Percentiles rank a stretch among this genome's conserved stretches.
Conservation (phyloP, 2,113 vertebrate genomes). For the Felis chaus region DNA sequence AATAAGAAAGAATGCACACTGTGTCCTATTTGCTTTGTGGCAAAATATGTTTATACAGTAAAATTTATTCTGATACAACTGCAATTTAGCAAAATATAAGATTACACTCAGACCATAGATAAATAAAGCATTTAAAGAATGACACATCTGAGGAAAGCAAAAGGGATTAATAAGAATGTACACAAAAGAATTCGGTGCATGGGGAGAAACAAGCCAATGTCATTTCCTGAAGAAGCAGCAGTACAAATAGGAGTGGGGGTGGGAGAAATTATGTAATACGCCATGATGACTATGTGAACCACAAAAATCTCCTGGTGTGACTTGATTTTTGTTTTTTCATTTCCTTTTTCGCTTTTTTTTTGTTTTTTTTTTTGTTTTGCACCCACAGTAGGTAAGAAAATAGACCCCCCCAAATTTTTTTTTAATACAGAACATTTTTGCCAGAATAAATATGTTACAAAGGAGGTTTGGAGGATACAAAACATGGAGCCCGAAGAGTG, state of each 20-base stretch:
- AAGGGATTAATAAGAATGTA: neutral
- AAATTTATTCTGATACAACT: neutral
- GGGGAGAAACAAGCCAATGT: neutral
- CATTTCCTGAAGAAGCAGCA: neutral
- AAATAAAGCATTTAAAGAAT: slow-evolving; percentile 51
- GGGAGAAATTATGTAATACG: neutral
- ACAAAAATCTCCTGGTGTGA: neutral
- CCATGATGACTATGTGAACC: neutral
- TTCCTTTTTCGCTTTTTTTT: neutral
- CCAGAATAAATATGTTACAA: slow-evolving; percentile 46
- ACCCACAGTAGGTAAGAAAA: neutral
- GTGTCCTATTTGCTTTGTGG: slow-evolving; percentile 11
- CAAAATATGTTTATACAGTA: neutral
- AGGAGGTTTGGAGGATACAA: slow-evolving; percentile 36
- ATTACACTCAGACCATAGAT: slow-evolving; percentile 3
- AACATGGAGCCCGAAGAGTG: slow-evolving; percentile 42
- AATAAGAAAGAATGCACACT: neutral
- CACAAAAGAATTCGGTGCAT: neutral
- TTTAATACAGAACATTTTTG: neutral
- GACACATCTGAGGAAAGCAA: neutral
- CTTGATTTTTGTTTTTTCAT: neutral
- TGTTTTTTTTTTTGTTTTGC: neutral
- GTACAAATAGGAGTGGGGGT: neutral
- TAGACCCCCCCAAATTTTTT: too few species aligned
- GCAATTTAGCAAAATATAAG: neutral